Conservation (phyloP, 2,797 vertebrate species). For the Serranus cabrilla region DNA sequence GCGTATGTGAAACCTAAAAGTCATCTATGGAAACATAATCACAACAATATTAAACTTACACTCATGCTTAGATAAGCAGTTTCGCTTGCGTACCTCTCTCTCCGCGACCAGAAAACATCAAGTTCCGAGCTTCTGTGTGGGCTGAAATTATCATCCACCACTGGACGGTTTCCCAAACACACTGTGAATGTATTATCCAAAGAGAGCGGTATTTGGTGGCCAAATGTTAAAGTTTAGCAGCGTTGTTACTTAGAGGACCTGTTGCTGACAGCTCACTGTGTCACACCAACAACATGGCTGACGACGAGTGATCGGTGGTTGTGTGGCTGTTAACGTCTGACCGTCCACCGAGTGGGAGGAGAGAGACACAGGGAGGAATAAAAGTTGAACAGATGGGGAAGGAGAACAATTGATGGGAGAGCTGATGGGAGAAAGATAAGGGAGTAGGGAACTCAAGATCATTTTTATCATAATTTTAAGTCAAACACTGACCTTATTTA, state of each 20-base stretch:
- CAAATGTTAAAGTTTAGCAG: constrained; percentile 37
- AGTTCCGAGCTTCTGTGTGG: constrained; percentile 37
- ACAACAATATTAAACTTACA: constrained; percentile 61
- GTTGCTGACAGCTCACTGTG: constrained; percentile 83
- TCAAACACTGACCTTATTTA: not conserved
- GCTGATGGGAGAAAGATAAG: constrained; percentile 18
- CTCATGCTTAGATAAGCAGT: constrained; percentile 74
- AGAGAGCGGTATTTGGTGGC: not conserved
- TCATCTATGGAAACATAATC: not conserved
- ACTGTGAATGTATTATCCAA: not conserved
- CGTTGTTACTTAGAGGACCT: constrained; percentile 65
- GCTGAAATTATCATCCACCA: constrained; percentile 24
- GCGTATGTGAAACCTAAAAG: not conserved
- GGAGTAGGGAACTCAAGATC: not conserved
- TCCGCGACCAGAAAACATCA: constrained; percentile 43
- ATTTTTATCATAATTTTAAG: not conserved
- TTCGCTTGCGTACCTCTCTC: constrained; percentile 72
- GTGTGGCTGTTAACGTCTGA: constrained; percentile 61
- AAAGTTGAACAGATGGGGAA: constrained; percentile 34
- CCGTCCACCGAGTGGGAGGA: constrained; percentile 63
- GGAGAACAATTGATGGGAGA: constrained; percentile 20
- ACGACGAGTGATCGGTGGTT: constrained; percentile 57
- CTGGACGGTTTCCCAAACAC: not conserved
- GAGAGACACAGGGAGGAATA: constrained; percentile 48
- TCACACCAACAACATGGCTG: constrained; percentile 86